Evolutionary conservation across 2,888 invertebrate genomes (phyloP).

Genomic region (Chymomyza caudatula): DNA sequence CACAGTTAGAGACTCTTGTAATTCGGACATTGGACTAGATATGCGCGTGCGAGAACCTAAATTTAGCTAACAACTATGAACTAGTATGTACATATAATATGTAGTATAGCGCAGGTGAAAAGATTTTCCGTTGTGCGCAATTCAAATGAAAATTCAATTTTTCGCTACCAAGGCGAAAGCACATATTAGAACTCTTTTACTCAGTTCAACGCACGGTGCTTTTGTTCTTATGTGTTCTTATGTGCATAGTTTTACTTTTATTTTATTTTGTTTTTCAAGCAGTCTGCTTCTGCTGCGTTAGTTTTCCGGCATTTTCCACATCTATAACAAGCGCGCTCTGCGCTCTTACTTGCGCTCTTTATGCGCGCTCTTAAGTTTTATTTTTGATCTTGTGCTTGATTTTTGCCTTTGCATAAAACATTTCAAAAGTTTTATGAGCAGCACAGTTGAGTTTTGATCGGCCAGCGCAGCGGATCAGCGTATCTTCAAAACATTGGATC

Average conservation of each 20-base stretch:
- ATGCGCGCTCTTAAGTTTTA: constrained; percentile 44
- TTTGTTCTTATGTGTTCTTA: not conserved
- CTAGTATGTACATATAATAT: not conserved
- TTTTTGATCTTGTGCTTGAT: constrained; percentile 56
- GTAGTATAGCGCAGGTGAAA: constrained; percentile 53
- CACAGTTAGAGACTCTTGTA: constrained; percentile 60
- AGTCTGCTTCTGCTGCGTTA: not conserved
- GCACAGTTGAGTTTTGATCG: constrained; percentile 66
- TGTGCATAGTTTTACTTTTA: not conserved
- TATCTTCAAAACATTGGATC: not conserved
- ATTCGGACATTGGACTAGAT: constrained; percentile 68
- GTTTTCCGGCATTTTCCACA: not conserved
- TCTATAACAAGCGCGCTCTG: not conserved
- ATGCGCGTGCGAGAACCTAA: constrained; percentile 70
- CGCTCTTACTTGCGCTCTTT: not conserved
- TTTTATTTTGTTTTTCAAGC: not conserved
- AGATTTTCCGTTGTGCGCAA: constrained; percentile 7
- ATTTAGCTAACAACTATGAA: constrained; percentile 43
- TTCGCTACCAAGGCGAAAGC: not conserved
- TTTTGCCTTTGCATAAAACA: constrained; percentile 51
- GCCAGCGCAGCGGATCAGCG: constrained; percentile 55
- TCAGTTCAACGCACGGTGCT: not conserved
- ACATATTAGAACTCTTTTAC: not conserved
- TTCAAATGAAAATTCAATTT: constrained; percentile 1
- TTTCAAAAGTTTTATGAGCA: constrained; percentile 54